Conservation (phyloP, 2,113 vertebrate genomes). For the Oncorhynchus masou region DNA sequence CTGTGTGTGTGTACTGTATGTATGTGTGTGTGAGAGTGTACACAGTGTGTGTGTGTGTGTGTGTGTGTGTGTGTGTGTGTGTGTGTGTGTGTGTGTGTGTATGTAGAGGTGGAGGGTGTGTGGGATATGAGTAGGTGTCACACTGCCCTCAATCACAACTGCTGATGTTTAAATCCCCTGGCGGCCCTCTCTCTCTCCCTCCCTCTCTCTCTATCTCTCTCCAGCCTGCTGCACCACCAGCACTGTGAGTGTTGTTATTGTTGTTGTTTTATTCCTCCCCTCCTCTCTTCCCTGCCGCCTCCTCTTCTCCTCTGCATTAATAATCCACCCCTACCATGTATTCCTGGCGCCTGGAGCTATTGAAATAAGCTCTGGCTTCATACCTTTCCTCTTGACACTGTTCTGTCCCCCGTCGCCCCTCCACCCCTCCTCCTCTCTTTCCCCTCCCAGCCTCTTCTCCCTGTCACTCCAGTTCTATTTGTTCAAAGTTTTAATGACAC, state of each 20-base stretch:
- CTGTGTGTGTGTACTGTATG: constrained; percentile 14
- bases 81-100: constrained; percentile 17
- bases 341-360: too few relatives aligned
- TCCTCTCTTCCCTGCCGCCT: not conserved
- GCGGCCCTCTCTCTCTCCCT: not conserved
- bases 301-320: not conserved
- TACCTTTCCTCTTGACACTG: not conserved
- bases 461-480: not conserved
- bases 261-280: not conserved
- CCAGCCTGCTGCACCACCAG: constrained; percentile 11
- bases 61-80: constrained; percentile 19
- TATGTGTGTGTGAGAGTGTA: constrained; percentile 15
- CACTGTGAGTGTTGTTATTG: not conserved
- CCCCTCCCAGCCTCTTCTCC: not conserved
- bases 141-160: not conserved
- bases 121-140: constrained; percentile 10
- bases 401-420: not conserved
- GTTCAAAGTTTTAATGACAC: not conserved
- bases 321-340: not conserved
- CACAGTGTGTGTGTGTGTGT: constrained; percentile 23
- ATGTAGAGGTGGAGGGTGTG: constrained; percentile 2
- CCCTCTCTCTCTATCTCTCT: too few relatives aligned
- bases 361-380: too few relatives aligned
- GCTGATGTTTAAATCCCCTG: not conserved
- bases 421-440: not conserved